Percentiles rank a stretch among this genome's conserved stretches.
These are phyloP conservation scores for Sylvilagus floridanus DNA, from an alignment of 2,797 vertebrate genomes.

Conservation along the genomic window DNA sequence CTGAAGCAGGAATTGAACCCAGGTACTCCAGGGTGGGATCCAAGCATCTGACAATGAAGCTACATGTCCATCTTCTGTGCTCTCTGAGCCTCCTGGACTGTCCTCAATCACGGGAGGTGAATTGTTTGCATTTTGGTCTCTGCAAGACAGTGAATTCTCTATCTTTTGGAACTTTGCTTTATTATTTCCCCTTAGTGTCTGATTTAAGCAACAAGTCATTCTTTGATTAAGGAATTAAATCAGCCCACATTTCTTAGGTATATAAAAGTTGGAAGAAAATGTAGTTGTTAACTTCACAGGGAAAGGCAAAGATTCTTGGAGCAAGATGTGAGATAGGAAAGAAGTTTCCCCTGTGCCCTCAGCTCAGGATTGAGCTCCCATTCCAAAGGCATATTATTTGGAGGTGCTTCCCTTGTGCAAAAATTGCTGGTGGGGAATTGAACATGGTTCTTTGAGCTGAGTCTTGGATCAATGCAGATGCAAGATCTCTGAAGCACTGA, in stretches of 20 bases:
- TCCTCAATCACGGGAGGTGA: not conserved
- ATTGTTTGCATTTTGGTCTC: not conserved
- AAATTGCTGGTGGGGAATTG: not conserved
- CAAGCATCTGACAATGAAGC: too few relatives aligned
- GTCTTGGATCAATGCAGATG: not conserved
- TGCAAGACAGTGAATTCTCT: not conserved
- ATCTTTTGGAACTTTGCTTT: not conserved
- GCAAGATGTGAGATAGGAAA: not conserved
- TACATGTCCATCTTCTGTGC: not conserved
- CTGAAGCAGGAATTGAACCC: not conserved
- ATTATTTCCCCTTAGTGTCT: not conserved
- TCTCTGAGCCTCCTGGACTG: not conserved
- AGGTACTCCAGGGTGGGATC: too few relatives aligned
- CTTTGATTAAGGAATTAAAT: not conserved
- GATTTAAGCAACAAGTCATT: not conserved
- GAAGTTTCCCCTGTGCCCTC: not conserved
- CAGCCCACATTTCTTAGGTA: not conserved
- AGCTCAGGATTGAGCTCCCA: not conserved
- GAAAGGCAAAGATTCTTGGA: not conserved
- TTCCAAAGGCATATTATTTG: not conserved
- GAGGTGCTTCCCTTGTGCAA: not conserved
- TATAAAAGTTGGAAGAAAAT: not conserved
- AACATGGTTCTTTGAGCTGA: not conserved
- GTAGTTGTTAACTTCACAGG: not conserved
- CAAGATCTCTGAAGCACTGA: not conserved